phyloP scores from a whole-genome alignment of 2,888 invertebrate genomes.

The Parasteatoda lunata region DNA sequence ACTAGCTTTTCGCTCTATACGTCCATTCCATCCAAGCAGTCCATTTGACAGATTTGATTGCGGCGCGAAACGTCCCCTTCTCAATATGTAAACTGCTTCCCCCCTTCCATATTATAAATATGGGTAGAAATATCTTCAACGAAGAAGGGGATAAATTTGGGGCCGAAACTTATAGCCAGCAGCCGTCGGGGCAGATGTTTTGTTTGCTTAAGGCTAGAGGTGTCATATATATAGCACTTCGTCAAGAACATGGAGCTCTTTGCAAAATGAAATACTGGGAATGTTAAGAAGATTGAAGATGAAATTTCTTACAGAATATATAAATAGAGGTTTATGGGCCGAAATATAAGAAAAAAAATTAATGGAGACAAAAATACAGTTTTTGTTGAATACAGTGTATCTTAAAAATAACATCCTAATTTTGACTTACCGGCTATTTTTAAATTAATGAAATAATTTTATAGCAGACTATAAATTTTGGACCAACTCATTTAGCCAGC shows the following conservation, averaged over 20 bases:
- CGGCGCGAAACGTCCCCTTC: conserved; percentile 29
- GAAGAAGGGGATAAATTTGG: conserved; percentile 4
- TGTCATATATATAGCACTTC: conserved; percentile 31
- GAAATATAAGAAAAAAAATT: too few relatives aligned
- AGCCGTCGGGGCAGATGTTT: conserved; percentile 63
- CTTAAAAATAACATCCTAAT: too few relatives aligned
- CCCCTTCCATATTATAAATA: conserved; percentile 29
- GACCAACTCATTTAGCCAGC: too few relatives aligned
- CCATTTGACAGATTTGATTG: conserved; percentile 58
- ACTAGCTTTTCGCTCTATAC: not conserved
- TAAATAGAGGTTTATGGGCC: too few relatives aligned
- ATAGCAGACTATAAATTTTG: too few relatives aligned
- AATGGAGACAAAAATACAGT: too few relatives aligned
- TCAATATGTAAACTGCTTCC: conserved; percentile 60
- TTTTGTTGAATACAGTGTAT: too few relatives aligned
- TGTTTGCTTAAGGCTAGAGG: conserved; percentile 50
- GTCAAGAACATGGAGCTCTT: conserved; percentile 28
- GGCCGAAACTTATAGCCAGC: conserved; percentile 40
- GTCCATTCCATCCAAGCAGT: conserved; percentile 7
- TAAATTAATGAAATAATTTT: too few relatives aligned
- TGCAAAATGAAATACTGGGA: conserved; percentile 49
- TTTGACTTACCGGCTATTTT: too few relatives aligned
- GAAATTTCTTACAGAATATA: too few relatives aligned
- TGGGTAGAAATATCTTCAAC: not conserved
- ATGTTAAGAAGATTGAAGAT: not conserved